Base-by-base conservation (phyloP, 2,888 invertebrate species). In the Stenotaenia linearis region DNA sequence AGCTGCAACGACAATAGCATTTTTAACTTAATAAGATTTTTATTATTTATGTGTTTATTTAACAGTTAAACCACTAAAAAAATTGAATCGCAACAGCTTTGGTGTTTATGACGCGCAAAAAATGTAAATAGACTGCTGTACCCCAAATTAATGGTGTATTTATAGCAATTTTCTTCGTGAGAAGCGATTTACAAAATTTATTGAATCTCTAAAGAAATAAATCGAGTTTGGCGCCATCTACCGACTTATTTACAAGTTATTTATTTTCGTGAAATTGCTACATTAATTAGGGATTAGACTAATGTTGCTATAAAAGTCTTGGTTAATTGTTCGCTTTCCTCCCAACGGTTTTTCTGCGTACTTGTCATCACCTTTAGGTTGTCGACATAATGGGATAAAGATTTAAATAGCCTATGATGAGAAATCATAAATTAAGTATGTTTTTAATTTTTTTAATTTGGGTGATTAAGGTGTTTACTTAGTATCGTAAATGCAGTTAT, bases 251-350 rank as follows among this genome's bases (percentile, higher is more conserved):
- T 18, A 18, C 50, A 9, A 32, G 9, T 32, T 32, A 32, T 32
- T 6, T 32, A 32, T 4, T 32, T 50, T 0, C n/a, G 0, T 50
- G 15, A 50, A 50, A 18, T n/a, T 15, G 40, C 2, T 3, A 12
- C 15, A 10, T 5, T 3, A 6, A n/a, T n/a, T 45, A 45, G n/a
- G 15, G 45, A 45, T 6, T n/a, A 50, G 50, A 45, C 45, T 18
- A 50, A 50, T 21, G 21, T 18, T 18, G 50, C 18, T 1, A 50
- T 21, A 18, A 50, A 50, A 21, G 21, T 50, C 7, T 21, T 50
- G 7, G 75, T 74, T 74, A 74, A 32, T 74, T 25, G 28, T 74
- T 32, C 75, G 32, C 75, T 74, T 32, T 74, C 75, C n/a, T 74
- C 10, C 75, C 75, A 74, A 0, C 75, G 75, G 25, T 74, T 74